Percentiles rank a stretch among this genome's conserved stretches.
phyloP scores from a whole-genome alignment of 2,113 vertebrate species.

The Poicephalus meyeri region DNA sequence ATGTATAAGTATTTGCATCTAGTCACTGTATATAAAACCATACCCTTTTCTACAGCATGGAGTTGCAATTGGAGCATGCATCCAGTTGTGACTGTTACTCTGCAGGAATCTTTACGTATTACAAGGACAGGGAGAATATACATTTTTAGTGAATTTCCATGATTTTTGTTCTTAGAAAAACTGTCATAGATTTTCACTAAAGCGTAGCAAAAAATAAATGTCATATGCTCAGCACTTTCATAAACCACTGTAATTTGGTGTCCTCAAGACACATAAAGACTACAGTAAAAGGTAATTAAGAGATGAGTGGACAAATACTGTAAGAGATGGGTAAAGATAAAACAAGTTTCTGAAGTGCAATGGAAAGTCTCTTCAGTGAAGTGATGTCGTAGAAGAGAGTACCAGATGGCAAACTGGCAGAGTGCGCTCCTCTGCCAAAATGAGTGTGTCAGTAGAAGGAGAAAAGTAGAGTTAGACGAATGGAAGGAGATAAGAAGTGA shows the following conservation, averaged over 20 bases:
- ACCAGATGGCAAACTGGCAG: slow-evolving; percentile 65
- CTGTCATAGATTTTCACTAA: not conserved
- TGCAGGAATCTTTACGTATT: not conserved
- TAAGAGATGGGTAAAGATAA: not conserved
- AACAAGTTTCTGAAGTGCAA: slow-evolving; percentile 24
- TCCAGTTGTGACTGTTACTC: not conserved
- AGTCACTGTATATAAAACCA: not conserved
- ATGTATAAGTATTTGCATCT: not conserved
- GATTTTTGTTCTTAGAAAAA: slow-evolving; percentile 9
- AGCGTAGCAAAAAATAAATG: not conserved
- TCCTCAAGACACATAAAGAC: not conserved
- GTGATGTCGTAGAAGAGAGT: not conserved
- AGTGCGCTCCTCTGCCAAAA: slow-evolving; percentile 49
- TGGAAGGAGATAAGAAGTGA: slow-evolving; percentile 62
- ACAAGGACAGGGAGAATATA: not conserved
- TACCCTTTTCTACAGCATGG: not conserved
- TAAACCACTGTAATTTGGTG: accelerated
- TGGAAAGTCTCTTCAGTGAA: slow-evolving; percentile 44
- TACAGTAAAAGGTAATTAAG: not conserved
- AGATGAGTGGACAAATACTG: slow-evolving; percentile 1
- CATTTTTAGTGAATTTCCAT: slow-evolving; percentile 30
- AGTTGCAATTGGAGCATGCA: not conserved
- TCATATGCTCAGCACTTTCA: not conserved
- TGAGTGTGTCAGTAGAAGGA: slow-evolving; percentile 47
- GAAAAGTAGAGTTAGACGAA: slow-evolving; percentile 55